Evolutionary conservation across 2,888 invertebrate genomes (phyloP).

Genomic region (Lithophane ornitopus): DNA sequence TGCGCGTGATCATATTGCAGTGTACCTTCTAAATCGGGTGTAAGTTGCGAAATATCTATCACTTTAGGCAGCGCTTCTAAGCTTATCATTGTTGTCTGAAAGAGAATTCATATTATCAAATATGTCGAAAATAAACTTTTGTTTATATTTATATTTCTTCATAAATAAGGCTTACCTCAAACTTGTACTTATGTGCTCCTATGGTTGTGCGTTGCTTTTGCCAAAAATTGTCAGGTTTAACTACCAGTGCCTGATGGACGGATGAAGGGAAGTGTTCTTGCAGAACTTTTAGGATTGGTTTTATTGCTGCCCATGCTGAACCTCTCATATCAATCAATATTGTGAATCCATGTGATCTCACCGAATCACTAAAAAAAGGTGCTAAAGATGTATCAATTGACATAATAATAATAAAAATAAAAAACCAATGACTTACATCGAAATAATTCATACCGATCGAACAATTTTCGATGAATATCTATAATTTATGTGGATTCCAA

Average conservation of each 20-base stretch:
- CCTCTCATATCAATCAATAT: conserved; percentile 99
- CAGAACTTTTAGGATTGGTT: conserved; percentile 98
- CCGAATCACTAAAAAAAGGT: conserved; percentile 94
- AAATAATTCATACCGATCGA: neutral
- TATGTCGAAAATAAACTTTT: neutral
- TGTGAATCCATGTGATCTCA: conserved; percentile 97
- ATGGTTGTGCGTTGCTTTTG: conserved; percentile 99
- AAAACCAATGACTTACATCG: neutral
- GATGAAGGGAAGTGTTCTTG: conserved; percentile 98
- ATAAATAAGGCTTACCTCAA: conserved; percentile 93
- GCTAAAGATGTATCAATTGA: neutral
- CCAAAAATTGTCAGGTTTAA: conserved; percentile 99
- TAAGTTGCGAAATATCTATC: conserved; percentile 97
- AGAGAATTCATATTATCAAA: conserved; percentile 42
- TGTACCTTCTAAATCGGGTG: conserved; percentile 98
- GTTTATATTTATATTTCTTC: neutral
- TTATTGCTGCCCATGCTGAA: conserved; percentile 98
- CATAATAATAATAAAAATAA: neutral
- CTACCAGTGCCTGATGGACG: conserved; percentile 98
- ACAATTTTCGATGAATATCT: neutral
- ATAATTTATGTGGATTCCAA: neutral
- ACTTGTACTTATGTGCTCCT: conserved; percentile 99
- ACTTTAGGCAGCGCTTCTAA: conserved; percentile 98
- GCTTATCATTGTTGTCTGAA: conserved; percentile 98
- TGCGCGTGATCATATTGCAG: conserved; percentile 98